These are phyloP conservation scores for Sycobia sp. DNA, from an alignment of 1,140 invertebrate species.

Conservation along the genomic window DNA sequence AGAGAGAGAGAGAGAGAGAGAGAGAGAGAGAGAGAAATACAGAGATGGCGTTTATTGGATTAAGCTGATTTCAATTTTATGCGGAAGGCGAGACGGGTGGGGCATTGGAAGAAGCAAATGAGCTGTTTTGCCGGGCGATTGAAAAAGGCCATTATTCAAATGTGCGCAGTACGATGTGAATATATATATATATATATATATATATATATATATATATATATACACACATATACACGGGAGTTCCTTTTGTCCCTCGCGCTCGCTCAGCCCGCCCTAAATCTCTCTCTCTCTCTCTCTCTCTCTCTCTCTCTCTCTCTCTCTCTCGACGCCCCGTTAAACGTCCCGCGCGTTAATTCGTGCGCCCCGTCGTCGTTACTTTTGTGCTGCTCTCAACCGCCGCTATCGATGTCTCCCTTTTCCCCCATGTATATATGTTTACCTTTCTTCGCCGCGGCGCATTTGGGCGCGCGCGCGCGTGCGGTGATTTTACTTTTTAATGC, in stretches of 20 bases:
- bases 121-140: conserved; percentile 29
- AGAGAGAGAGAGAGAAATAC: conserved; percentile 2
- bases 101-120: conserved; percentile 9
- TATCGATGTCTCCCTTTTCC: no score
- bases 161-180: neutral
- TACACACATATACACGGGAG: no score
- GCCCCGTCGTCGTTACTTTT: neutral
- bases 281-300: no score
- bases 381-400: neutral
- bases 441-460: neutral
- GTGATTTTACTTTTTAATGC: conserved; percentile 35
- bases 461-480: conserved; percentile 6
- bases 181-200: no score
- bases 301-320: no score
- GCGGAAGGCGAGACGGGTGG: neutral
- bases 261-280: no score
- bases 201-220: no score
- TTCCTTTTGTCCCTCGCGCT: no score
- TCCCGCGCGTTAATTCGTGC: conserved; percentile 33
- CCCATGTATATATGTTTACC: no score
- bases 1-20: conserved; percentile 19
- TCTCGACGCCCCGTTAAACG: conserved; percentile 18
- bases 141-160: conserved; percentile 36
- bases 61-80: conserved; percentile 29
- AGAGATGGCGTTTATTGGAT: conserved; percentile 23